Conservation (phyloP, 2,113 vertebrate species). For the Callipepla californica region DNA sequence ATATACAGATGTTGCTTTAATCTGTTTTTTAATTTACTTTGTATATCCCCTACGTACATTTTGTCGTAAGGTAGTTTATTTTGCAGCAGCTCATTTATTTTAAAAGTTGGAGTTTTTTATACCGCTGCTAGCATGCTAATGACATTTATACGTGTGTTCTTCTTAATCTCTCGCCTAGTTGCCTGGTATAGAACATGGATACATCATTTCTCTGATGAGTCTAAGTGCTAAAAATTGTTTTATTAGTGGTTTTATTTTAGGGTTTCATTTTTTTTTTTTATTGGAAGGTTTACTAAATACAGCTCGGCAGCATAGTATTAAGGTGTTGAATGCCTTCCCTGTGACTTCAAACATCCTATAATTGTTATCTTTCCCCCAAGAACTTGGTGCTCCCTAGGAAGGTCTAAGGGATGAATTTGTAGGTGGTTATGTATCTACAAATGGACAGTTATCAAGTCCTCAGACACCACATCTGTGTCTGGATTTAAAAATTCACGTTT, state of each 20-base stretch:
- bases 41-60: constrained; percentile 79
- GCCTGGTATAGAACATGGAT: constrained; percentile 25
- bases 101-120: constrained; percentile 75
- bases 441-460: rapidly evolving
- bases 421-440: rapidly evolving
- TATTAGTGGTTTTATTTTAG: constrained; percentile 4
- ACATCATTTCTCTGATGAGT: constrained; percentile 3
- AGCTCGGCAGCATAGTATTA: not conserved
- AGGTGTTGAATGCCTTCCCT: not conserved
- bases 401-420: not conserved
- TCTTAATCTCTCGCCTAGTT: constrained; percentile 66
- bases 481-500: not conserved
- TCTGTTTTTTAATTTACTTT: constrained; percentile 82
- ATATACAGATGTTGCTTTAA: constrained; percentile 84
- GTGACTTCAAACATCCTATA: not conserved
- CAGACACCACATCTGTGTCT: not conserved
- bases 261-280: constrained; percentile 35
- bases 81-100: constrained; percentile 83
- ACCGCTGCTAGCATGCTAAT: constrained; percentile 73
- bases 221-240: constrained; percentile 28
- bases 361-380: not conserved
- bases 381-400: not conserved
- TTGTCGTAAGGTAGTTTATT: constrained; percentile 78
- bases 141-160: constrained; percentile 69
- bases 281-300: constrained; percentile 36